Evolutionary conservation across 92 coral and sea anemone genomes (phyloP).

Genomic region (Palythoa caribaeorum): DNA sequence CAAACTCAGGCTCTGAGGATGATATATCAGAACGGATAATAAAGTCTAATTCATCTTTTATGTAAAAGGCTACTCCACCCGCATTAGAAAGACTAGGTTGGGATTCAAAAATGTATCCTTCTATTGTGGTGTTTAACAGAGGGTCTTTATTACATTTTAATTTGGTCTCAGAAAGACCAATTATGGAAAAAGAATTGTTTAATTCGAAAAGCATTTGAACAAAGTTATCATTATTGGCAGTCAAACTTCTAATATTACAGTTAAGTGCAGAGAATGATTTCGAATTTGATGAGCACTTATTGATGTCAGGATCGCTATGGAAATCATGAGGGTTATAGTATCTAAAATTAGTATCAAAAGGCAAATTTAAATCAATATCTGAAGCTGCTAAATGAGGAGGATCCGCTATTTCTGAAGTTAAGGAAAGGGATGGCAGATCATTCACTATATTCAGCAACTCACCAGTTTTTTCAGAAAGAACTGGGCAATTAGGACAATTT

Average conservation of each 20-base stretch:
- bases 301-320: conserved; percentile 2
- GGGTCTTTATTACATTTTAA: neutral
- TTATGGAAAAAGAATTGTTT: neutral
- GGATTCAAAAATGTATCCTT: neutral
- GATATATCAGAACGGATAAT: neutral
- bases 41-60: conserved; percentile 4
- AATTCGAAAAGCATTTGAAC: neutral
- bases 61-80: neutral
- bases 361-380: conserved; percentile 6
- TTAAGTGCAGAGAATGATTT: conserved; percentile 16
- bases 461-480: conserved; percentile 4
- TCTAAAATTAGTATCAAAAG: conserved; percentile 6
- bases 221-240: neutral
- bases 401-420: neutral
- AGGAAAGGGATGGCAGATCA: neutral
- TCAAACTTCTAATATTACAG: neutral
- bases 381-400: neutral
- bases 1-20: neutral
- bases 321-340: neutral
- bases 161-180: neutral
- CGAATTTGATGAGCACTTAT: conserved; percentile 8
- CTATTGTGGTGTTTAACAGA: neutral
- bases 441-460: conserved; percentile 7
- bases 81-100: neutral
- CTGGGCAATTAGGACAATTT: neutral